Evolutionary conservation across 2,113 vertebrate species (phyloP).

Genomic region (Aldabrachelys gigantea): DNA sequence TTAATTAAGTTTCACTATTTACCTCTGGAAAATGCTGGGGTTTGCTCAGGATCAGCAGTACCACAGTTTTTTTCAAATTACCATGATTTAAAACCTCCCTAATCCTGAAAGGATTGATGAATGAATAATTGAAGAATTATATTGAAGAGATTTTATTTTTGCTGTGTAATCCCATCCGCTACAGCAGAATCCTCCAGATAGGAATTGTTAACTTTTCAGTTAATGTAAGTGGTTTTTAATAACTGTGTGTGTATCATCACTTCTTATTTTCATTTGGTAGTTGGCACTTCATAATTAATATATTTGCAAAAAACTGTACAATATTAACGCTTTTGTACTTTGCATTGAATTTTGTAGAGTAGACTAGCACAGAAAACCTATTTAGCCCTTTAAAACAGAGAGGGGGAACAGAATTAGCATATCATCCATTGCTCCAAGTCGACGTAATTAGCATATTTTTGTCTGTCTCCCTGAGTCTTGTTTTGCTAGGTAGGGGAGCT

Average conservation of each 20-base stretch:
- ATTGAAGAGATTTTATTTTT: constrained; percentile 39
- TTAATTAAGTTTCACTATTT: constrained; percentile 77
- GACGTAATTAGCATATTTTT: constrained; percentile 53
- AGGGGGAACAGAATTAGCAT: constrained; percentile 50
- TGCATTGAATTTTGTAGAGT: constrained; percentile 45
- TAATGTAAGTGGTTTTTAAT: constrained; percentile 51
- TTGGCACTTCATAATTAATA: constrained; percentile 42
- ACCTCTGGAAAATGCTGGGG: constrained; percentile 53
- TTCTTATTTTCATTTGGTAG: constrained; percentile 53
- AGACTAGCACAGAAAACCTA: constrained; percentile 32
- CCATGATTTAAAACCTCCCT: constrained; percentile 41
- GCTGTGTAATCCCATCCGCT: constrained; percentile 53
- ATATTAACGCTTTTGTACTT: constrained; percentile 56
- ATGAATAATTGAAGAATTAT: constrained; percentile 28
- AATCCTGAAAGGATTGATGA: constrained; percentile 48
- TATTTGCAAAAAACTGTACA: background rate
- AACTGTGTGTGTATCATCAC: constrained; percentile 38
- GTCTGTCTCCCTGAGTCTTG: constrained; percentile 36
- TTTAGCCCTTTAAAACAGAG: constrained; percentile 57
- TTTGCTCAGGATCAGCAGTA: constrained; percentile 11
- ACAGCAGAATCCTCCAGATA: constrained; percentile 58
- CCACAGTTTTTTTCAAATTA: constrained; percentile 37
- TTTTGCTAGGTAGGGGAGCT: constrained; percentile 36
- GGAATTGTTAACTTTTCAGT: constrained; percentile 52
- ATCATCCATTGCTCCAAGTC: constrained; percentile 38